A percentile compares a stretch with the other conserved stretches of the same genome.
phyloP scores from a whole-genome alignment of 2,113 vertebrate species.

The Holacanthus passer region DNA sequence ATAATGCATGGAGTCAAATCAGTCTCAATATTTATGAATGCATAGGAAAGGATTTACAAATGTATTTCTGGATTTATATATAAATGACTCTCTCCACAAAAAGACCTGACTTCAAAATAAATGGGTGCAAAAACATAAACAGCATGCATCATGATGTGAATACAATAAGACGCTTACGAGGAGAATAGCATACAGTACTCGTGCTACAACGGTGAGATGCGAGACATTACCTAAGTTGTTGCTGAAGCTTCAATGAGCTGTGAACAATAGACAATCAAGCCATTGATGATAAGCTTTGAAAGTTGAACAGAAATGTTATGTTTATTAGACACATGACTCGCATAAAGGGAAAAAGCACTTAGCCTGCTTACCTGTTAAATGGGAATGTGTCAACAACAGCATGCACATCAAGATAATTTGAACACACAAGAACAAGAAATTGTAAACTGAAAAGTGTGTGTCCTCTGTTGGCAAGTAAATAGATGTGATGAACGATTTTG shows the following conservation, averaged over 20 bases:
- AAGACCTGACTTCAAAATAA: background rate
- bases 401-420: slow-evolving; percentile 54
- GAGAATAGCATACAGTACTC: slow-evolving; percentile 34
- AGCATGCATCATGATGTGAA: slow-evolving; percentile 50
- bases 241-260: slow-evolving; percentile 89
- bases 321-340: slow-evolving; percentile 52
- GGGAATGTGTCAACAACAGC: slow-evolving; percentile 50
- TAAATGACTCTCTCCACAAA: too few species aligned
- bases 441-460: slow-evolving; percentile 13
- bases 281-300: slow-evolving; percentile 62
- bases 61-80: too few species aligned
- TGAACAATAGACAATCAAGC: slow-evolving; percentile 81
- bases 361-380: slow-evolving; percentile 50
- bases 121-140: background rate
- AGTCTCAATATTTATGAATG: too few species aligned
- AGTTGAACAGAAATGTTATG: slow-evolving; percentile 53
- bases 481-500: background rate
- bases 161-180: slow-evolving; percentile 15
- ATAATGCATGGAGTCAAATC: too few species aligned
- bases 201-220: slow-evolving; percentile 67
- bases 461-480: background rate
- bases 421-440: slow-evolving; percentile 11
- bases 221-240: slow-evolving; percentile 85
- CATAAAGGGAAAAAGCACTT: slow-evolving; percentile 40
- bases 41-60: too few species aligned